Evolutionary conservation across 2,797 vertebrate genomes (phyloP).

Genomic region (Myotis findleyi): DNA sequence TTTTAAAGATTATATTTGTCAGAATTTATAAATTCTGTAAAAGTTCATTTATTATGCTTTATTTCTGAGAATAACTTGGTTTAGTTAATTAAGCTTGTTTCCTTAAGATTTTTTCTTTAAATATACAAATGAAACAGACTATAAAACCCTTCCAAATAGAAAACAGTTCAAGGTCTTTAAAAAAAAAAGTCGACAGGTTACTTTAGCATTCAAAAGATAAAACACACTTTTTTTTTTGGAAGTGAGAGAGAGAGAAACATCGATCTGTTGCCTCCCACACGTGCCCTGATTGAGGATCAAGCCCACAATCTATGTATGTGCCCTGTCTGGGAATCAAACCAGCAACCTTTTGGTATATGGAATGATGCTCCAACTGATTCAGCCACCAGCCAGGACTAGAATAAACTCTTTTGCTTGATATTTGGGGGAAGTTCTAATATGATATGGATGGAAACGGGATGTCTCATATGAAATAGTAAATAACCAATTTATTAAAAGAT

Average conservation of each 20-base stretch:
- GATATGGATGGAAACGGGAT: background rate
- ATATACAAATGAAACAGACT: background rate
- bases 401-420: background rate
- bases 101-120: background rate
- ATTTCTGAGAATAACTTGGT: background rate
- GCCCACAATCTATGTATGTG: background rate
- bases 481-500: background rate
- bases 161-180: background rate
- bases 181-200: background rate
- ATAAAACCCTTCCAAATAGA: background rate
- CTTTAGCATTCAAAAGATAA: background rate
- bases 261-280: background rate
- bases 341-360: background rate
- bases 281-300: background rate
- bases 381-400: background rate
- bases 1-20: conserved; percentile 2
- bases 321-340: background rate
- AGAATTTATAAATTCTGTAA: background rate
- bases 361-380: background rate
- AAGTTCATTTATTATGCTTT: background rate
- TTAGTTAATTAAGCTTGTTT: background rate
- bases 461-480: background rate
- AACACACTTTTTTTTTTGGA: background rate
- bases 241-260: background rate
- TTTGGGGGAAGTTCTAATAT: background rate